A percentile compares a stretch with the other conserved stretches of the same genome.
phyloP scores from a whole-genome alignment of 2,113 vertebrate genomes.

The Labeo catla region DNA sequence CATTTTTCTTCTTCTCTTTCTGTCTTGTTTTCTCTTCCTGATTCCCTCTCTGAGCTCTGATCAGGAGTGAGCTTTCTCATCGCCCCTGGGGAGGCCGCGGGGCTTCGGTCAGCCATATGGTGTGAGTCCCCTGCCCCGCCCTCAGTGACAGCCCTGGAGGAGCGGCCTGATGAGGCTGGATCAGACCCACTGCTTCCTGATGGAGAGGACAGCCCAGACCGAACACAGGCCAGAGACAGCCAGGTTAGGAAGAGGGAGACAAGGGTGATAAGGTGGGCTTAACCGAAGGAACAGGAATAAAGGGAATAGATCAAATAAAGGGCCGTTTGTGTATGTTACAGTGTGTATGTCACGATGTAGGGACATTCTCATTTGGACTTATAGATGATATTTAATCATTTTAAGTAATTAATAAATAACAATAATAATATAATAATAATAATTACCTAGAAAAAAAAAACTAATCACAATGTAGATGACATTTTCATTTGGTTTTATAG shows the following conservation, averaged over 20 bases:
- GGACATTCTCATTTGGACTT: not conserved
- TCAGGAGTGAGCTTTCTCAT: constrained; percentile 74
- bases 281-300: not conserved
- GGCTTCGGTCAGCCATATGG: constrained; percentile 92
- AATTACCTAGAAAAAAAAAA: too few relatives aligned
- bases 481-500: too few relatives aligned
- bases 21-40: constrained; percentile 68
- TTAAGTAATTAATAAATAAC: not conserved
- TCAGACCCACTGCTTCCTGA: constrained; percentile 77
- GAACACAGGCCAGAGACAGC: constrained; percentile 22
- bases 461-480: too few relatives aligned
- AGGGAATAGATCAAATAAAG: not conserved
- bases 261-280: not conserved
- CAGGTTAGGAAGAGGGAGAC: constrained; percentile 67
- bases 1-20: not conserved
- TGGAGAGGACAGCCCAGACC: constrained; percentile 74
- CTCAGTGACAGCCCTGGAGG: constrained; percentile 50
- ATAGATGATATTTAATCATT: too few relatives aligned
- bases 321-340: not conserved
- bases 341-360: not conserved
- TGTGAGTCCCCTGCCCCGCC: constrained; percentile 75
- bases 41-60: constrained; percentile 78
- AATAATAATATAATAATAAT: too few relatives aligned
- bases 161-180: constrained; percentile 46
- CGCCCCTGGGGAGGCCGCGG: constrained; percentile 84